These are phyloP conservation scores for zebrafish (Danio rerio) DNA, from an alignment of 2,113 vertebrate species.

Conservation along the genomic window GRCz12tu NC_133193.1:47336501-47337000, in stretches of 20 bases:
- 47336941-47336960: slow-evolving; percentile 47
- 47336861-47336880: slow-evolving; percentile 93
- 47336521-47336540: not conserved
- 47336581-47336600: not conserved
- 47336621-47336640: not conserved
- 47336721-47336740: not conserved
- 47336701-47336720: no score
- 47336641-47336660: not conserved
- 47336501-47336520: not conserved
- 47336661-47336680: not conserved
- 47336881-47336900: slow-evolving; percentile 90
- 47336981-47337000: not conserved
- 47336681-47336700: not conserved
- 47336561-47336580: not conserved
- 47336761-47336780: not conserved
- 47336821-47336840: not conserved
- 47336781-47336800: not conserved
- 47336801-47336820: not conserved
- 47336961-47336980: not conserved
- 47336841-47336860: slow-evolving; percentile 89
- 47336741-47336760: not conserved
- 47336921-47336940: slow-evolving; percentile 87
- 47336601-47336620: slow-evolving; percentile 2
- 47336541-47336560: not conserved
- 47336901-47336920: slow-evolving; percentile 86